Evolutionary conservation across 2,888 invertebrate species (phyloP).

Genomic region (Tryphoninae sp.): DNA sequence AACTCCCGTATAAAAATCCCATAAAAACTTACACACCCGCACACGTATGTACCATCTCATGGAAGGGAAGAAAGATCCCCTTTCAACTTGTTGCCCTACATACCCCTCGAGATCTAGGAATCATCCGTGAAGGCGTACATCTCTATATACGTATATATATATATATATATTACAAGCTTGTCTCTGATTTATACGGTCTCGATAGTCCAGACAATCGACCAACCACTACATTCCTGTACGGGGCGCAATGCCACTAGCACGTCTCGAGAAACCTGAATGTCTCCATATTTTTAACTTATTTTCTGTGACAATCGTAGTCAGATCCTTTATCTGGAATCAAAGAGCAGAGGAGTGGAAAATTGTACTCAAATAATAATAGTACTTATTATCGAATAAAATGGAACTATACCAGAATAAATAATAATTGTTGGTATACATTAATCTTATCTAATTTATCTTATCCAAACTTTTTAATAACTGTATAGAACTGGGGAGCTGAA

Average conservation of each 20-base stretch:
- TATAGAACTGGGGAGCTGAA: neutral
- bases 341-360: too few species aligned
- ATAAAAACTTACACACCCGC: constrained; percentile 45
- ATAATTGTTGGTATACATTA: too few species aligned
- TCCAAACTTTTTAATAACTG: too few species aligned
- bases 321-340: too few species aligned
- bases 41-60: constrained; percentile 5
- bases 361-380: too few species aligned
- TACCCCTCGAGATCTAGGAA: constrained; percentile 21
- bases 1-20: constrained; percentile 60
- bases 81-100: constrained; percentile 47
- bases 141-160: neutral
- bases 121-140: constrained; percentile 1
- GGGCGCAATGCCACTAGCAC: neutral
- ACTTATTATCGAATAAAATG: too few species aligned
- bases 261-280: too few species aligned
- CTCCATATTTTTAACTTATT: too few species aligned
- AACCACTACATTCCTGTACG: neutral
- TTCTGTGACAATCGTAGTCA: too few species aligned
- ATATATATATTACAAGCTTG: neutral
- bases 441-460: too few species aligned
- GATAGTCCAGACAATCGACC: constrained; percentile 14
- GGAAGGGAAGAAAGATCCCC: constrained; percentile 46
- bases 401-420: too few species aligned
- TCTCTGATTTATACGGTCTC: neutral